Conservation (phyloP, 2,888 invertebrate genomes). For the Cephus runcator region DNA sequence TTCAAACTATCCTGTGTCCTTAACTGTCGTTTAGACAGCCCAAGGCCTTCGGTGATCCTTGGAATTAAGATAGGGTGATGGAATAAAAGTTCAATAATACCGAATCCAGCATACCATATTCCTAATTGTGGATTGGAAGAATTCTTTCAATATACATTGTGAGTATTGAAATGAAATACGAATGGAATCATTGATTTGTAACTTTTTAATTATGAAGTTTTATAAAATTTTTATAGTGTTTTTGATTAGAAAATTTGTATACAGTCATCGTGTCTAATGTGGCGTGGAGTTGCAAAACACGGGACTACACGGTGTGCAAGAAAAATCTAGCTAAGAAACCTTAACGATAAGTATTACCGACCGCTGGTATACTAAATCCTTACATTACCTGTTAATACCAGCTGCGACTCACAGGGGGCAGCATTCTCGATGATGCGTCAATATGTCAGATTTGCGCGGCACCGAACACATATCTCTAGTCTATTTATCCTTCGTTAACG, state of each 20-base stretch:
- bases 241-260: not conserved
- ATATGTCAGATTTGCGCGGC: not conserved
- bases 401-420: not conserved
- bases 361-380: not conserved
- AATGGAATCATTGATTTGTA: not conserved
- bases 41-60: not conserved
- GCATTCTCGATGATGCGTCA: not conserved
- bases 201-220: not conserved
- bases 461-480: not conserved
- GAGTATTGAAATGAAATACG: not conserved
- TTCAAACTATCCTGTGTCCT: slow-evolving; percentile 22
- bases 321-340: not conserved
- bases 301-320: not conserved
- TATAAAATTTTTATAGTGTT: not conserved
- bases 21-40: slow-evolving; percentile 6
- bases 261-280: not conserved
- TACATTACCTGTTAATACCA: not conserved
- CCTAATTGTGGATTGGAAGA: not conserved
- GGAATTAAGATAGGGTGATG: not conserved
- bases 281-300: not conserved
- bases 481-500: not conserved
- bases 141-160: not conserved
- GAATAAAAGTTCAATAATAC: not conserved
- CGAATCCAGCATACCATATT: not conserved
- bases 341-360: not conserved